A percentile compares a stretch with the other conserved stretches of the same genome.
Evolutionary conservation across 2,888 invertebrate genomes (phyloP).

Genomic region (Tyria jacobaeae): DNA sequence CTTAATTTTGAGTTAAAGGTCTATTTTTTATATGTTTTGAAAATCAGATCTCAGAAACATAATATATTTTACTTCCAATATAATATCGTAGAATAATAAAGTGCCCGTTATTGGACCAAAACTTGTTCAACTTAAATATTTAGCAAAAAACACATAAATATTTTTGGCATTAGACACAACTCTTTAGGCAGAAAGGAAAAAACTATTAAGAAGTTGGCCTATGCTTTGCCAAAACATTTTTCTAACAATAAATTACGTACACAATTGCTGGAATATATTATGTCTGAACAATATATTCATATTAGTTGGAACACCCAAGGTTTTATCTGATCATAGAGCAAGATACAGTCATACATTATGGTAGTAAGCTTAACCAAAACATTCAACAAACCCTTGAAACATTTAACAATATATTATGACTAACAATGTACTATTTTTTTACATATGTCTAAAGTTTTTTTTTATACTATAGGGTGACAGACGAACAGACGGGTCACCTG

Average conservation of each 20-base stretch:
- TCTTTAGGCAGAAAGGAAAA: conserved; percentile 10
- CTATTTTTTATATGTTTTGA: no score
- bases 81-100: no score
- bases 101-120: not conserved
- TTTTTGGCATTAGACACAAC: conserved; percentile 13
- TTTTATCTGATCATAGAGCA: conserved; percentile 13
- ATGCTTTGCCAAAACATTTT: conserved; percentile 19
- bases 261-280: conserved; percentile 20
- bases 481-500: no score
- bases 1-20: no score
- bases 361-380: not conserved
- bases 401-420: not conserved
- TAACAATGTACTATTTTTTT: no score
- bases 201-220: conserved; percentile 19
- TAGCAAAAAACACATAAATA: conserved; percentile 10
- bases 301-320: conserved; percentile 9
- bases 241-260: conserved; percentile 7
- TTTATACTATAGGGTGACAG: no score
- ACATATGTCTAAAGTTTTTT: no score
- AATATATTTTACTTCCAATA: no score
- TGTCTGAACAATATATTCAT: conserved; percentile 12
- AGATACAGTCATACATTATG: not conserved
- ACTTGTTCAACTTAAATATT: conserved; percentile 1
- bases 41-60: no score
- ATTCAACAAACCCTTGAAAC: conserved; percentile 5